Conservation (phyloP, 2,113 vertebrate genomes). For the Alethe castanea region DNA sequence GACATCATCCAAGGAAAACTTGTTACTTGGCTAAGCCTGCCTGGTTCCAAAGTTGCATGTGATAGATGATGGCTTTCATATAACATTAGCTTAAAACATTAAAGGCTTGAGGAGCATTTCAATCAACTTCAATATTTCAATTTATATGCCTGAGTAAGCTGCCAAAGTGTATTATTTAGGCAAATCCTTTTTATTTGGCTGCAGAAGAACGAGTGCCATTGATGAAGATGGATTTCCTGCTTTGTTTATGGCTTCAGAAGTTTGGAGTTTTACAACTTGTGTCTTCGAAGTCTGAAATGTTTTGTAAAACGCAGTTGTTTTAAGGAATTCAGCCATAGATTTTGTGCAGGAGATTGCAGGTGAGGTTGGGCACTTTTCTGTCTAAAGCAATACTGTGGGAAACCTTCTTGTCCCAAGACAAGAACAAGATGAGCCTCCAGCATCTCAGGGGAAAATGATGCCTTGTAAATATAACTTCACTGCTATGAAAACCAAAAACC, state of each 20-base stretch:
- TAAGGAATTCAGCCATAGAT: neutral
- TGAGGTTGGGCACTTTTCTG: neutral
- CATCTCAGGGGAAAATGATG: neutral
- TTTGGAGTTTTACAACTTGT: neutral
- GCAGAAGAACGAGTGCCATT: neutral
- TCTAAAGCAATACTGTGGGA: neutral
- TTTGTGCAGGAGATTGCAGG: neutral
- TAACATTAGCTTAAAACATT: constrained; percentile 58
- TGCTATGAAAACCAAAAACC: neutral
- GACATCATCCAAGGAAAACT: neutral
- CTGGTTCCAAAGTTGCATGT: neutral
- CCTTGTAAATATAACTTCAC: neutral
- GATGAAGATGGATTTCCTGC: neutral
- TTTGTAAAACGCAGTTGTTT: neutral
- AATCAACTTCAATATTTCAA: constrained; percentile 37
- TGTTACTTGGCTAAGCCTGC: neutral
- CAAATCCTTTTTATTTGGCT: constrained; percentile 29
- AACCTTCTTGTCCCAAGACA: neutral
- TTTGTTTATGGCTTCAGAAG: neutral
- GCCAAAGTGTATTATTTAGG: constrained; percentile 42
- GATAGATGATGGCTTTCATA: constrained; percentile 41
- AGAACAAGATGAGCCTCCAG: neutral
- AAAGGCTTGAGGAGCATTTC: constrained; percentile 36
- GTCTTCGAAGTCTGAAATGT: neutral
- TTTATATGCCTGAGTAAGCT: neutral